A percentile compares a stretch with the other conserved stretches of the same genome.
These are phyloP conservation scores for Triplophysa tibetana DNA, from an alignment of 2,113 vertebrate genomes.

Conservation along the genomic window DNA sequence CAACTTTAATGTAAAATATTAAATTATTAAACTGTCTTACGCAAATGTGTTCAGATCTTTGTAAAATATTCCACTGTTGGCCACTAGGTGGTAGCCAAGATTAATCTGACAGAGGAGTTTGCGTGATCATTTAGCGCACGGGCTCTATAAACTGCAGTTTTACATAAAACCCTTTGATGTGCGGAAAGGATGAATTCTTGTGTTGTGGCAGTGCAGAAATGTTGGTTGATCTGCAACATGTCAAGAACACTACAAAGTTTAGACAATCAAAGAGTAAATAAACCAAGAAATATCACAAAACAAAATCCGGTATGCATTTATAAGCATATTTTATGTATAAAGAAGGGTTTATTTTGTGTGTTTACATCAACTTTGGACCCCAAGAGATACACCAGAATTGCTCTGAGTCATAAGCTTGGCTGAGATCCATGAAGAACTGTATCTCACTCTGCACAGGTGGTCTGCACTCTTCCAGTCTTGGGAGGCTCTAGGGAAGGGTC, in stretches of 20 bases:
- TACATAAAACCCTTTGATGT: no score
- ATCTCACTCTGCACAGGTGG: constrained; percentile 48
- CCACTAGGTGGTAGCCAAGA: constrained; percentile 48
- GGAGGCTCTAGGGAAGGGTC: constrained; percentile 45
- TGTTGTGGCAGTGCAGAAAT: background rate
- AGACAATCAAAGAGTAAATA: background rate
- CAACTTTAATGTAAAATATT: no score
- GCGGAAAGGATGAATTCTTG: no score
- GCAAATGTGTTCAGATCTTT: background rate
- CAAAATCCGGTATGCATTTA: background rate
- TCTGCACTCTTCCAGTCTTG: constrained; percentile 43
- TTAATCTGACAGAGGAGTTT: background rate
- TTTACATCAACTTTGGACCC: constrained; percentile 24
- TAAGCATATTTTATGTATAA: background rate
- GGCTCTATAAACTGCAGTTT: background rate
- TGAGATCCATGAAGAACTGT: constrained; percentile 29
- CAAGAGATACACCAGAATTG: background rate
- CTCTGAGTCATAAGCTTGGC: constrained; percentile 46
- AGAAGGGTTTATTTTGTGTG: background rate
- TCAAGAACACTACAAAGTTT: background rate
- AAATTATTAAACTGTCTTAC: no score
- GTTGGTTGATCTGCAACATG: background rate
- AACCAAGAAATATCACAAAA: background rate
- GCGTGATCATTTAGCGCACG: background rate
- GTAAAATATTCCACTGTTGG: background rate